Evolutionary conservation across 2,797 vertebrate genomes (phyloP).

Genomic region (Lycodopsis pacificus): DNA sequence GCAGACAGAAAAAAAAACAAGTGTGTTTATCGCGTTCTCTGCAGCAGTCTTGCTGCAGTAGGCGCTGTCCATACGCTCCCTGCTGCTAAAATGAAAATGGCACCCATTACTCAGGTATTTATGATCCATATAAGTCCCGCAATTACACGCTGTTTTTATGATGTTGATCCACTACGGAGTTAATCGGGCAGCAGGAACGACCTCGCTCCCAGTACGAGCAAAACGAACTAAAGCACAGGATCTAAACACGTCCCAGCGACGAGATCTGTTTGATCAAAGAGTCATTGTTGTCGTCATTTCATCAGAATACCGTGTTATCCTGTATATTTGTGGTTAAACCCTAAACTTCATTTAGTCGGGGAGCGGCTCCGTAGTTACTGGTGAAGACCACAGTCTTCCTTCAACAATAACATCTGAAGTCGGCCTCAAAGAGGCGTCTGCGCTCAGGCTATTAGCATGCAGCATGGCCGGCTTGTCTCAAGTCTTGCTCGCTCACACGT

Average conservation of each 20-base stretch:
- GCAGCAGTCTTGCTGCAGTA: conserved; percentile 19
- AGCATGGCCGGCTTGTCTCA: conserved; percentile 50
- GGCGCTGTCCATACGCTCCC: conserved; percentile 8
- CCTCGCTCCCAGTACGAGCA: neutral
- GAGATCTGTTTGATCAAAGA: conserved; percentile 23
- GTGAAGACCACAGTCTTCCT: conserved; percentile 40
- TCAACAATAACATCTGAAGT: conserved; percentile 49
- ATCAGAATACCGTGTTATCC: neutral
- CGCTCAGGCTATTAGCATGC: conserved; percentile 61
- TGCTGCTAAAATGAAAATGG: neutral
- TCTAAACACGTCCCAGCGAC: neutral
- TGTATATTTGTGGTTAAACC: conserved; percentile 45
- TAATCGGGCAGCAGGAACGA: conserved; percentile 1
- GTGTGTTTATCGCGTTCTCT: conserved; percentile 15
- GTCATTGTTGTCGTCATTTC: neutral
- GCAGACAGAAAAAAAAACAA: conserved; percentile 29
- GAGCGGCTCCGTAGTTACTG: conserved; percentile 38
- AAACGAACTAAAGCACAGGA: conserved; percentile 5
- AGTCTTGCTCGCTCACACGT: conserved; percentile 55
- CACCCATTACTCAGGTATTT: conserved; percentile 43
- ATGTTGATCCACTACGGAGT: conserved; percentile 18
- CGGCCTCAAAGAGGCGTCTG: conserved; percentile 52
- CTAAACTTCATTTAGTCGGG: conserved; percentile 43
- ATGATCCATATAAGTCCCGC: conserved; percentile 38
- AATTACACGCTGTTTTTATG: conserved; percentile 43